Conservation (phyloP, 2,113 vertebrate genomes). For the Anolis carolinensis region DNA sequence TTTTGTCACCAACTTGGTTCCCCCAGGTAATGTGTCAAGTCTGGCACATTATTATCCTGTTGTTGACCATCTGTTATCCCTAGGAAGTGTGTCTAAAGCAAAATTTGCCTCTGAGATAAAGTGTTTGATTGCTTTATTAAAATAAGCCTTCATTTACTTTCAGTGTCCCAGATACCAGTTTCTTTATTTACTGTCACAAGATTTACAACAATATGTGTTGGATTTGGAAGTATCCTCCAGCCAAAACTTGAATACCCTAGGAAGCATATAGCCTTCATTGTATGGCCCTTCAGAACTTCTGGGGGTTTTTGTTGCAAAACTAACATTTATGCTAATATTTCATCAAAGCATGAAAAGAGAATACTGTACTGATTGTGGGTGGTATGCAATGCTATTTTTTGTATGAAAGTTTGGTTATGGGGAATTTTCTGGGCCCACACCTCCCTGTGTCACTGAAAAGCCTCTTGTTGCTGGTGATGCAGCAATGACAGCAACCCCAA, state of each 20-base stretch:
- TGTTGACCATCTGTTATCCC: conserved; percentile 52
- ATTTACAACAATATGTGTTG: background rate
- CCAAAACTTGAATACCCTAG: background rate
- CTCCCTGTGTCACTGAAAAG: background rate
- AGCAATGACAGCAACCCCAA: too few relatives aligned
- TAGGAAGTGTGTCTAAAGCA: conserved; percentile 14
- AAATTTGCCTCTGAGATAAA: background rate
- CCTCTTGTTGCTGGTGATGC: too few relatives aligned
- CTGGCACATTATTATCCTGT: conserved; percentile 29
- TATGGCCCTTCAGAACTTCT: background rate
- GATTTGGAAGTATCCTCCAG: background rate
- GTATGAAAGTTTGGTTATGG: background rate
- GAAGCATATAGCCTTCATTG: background rate
- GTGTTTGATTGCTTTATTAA: background rate
- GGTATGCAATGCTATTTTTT: background rate
- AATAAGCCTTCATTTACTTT: conserved; percentile 22
- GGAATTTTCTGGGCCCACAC: background rate
- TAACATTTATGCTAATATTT: background rate
- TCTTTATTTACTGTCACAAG: background rate
- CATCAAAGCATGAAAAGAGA: background rate
- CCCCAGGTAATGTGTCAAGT: background rate
- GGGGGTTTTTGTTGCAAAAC: background rate
- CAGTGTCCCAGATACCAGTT: background rate
- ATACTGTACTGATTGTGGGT: background rate
- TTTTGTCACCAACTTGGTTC: conserved; percentile 14